phyloP scores from a whole-genome alignment of 2,113 vertebrate species.

The western clawed frog (Xenopus tropicalis) region DNA sequence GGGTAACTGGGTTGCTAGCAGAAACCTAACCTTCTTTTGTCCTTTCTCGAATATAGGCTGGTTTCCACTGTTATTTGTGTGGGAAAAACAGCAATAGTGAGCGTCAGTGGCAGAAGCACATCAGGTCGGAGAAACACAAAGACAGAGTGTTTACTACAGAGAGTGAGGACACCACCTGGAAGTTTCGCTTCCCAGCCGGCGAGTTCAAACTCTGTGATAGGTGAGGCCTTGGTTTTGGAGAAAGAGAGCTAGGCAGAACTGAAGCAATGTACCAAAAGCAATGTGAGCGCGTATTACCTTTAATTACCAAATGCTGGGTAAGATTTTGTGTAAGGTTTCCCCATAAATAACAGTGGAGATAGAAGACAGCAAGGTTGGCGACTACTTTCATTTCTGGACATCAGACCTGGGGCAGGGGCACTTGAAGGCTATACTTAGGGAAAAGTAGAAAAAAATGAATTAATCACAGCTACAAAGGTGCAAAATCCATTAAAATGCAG shows the following conservation, averaged over 20 bases:
- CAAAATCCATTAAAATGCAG: too few relatives aligned
- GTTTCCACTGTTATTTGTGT: slow-evolving; percentile 87
- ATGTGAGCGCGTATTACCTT: too few relatives aligned
- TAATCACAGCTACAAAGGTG: too few relatives aligned
- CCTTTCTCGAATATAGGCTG: slow-evolving; percentile 59
- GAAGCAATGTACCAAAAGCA: not conserved
- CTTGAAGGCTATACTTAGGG: too few relatives aligned
- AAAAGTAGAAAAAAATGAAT: too few relatives aligned
- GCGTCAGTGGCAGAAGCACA: slow-evolving; percentile 95
- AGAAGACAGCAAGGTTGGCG: too few relatives aligned
- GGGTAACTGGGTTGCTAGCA: too few relatives aligned
- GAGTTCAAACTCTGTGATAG: slow-evolving; percentile 78
- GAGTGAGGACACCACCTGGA: slow-evolving; percentile 82
- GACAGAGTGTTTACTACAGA: slow-evolving; percentile 91
- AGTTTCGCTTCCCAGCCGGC: slow-evolving; percentile 83
- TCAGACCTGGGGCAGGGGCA: too few relatives aligned
- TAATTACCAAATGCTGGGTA: not conserved
- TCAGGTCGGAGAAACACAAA: slow-evolving; percentile 91
- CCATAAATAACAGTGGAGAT: too few relatives aligned
- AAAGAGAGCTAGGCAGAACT: not conserved
- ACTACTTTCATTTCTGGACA: too few relatives aligned
- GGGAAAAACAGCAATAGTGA: slow-evolving; percentile 93
- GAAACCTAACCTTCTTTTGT: not conserved
- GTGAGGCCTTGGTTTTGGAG: slow-evolving; percentile 49
- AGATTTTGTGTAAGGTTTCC: not conserved